Conservation (phyloP, 2,113 vertebrate species). For the Strix uralensis region DNA sequence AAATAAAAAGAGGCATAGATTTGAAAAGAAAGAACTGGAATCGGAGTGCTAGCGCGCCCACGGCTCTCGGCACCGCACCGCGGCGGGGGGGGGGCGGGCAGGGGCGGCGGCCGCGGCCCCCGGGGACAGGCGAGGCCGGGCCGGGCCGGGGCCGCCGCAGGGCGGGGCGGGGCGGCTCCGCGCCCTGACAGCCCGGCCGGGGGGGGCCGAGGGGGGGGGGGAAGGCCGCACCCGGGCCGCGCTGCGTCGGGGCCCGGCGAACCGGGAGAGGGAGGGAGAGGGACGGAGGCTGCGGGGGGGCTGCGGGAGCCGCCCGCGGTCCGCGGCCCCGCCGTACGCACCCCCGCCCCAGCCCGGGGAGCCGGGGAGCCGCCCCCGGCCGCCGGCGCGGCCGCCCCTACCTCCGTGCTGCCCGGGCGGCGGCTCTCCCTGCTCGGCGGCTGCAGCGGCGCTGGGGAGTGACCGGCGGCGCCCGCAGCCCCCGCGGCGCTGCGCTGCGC, state of each 20-base stretch:
- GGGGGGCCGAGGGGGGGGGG: not conserved
- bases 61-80: not conserved
- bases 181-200: not conserved
- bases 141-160: conserved; percentile 77
- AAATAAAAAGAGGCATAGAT: too few species aligned
- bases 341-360: not conserved
- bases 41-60: not conserved
- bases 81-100: not conserved
- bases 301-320: not conserved
- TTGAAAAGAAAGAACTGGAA: not conserved
- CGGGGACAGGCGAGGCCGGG: not conserved
- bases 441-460: conserved; percentile 47
- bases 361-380: not conserved
- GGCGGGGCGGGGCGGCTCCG: not conserved
- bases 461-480: conserved; percentile 48
- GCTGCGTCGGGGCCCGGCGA: not conserved
- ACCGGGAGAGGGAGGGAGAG: too few species aligned
- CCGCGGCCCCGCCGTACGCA: not conserved
- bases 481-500: not conserved
- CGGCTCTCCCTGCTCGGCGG: conserved; percentile 16
- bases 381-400: not conserved
- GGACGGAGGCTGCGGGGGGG: not conserved
- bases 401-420: not conserved
- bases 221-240: not conserved
- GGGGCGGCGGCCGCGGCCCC: conserved; percentile 16